Conservation (phyloP, 2,888 invertebrate genomes). For the Ptilodon capucinus region DNA sequence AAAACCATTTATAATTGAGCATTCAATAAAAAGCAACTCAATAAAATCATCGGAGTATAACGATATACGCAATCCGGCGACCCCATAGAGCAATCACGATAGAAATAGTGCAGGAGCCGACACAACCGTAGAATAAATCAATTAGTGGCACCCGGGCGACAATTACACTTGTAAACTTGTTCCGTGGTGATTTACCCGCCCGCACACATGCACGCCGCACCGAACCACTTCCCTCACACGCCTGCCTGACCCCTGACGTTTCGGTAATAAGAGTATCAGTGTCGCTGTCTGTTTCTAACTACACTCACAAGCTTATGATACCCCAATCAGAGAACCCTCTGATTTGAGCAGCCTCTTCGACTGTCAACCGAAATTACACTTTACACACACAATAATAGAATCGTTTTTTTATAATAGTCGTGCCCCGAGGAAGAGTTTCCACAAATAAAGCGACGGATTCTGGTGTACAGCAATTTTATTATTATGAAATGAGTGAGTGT, state of each 20-base stretch:
- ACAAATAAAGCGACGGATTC: conserved; percentile 45
- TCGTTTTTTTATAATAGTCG: conserved; percentile 8
- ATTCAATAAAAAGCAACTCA: conserved; percentile 14
- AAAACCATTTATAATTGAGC: conserved; percentile 13
- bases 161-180: conserved; percentile 72
- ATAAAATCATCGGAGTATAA: conserved; percentile 25
- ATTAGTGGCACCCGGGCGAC: conserved; percentile 69
- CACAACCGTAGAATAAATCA: conserved; percentile 62
- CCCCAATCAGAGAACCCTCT: conserved; percentile 70
- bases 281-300: conserved; percentile 64
- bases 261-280: conserved; percentile 63
- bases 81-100: conserved; percentile 35
- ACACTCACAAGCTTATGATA: conserved; percentile 67
- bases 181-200: conserved; percentile 57
- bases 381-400: conserved; percentile 13
- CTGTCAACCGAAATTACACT: conserved; percentile 30
- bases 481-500: conserved; percentile 52
- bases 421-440: conserved; percentile 31
- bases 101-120: conserved; percentile 32
- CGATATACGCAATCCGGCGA: conserved; percentile 23
- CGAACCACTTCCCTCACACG: conserved; percentile 27
- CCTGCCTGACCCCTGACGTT: conserved; percentile 53
- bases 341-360: conserved; percentile 43
- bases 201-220: conserved; percentile 33
- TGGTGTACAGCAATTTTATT: conserved; percentile 51